Base-by-base conservation (phyloP, 2,113 vertebrate species). In the Zootoca vivipara region DNA sequence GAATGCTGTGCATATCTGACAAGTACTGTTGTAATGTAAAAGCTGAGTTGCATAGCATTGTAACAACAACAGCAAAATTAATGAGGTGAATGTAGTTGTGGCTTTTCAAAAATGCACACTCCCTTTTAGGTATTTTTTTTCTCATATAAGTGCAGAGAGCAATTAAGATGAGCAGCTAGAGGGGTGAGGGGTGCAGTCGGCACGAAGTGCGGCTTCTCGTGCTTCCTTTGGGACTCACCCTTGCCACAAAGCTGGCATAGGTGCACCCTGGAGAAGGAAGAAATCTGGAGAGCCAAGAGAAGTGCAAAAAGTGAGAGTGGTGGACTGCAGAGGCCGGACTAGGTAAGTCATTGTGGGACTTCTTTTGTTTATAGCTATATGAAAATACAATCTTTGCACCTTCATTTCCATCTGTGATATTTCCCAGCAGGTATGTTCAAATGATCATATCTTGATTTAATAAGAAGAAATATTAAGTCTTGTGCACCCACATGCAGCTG, bases 41-140 rank as follows among this genome's bases (percentile, higher is more conserved):
- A 93, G 87, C 93, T 89, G 94, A 92, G 13, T 94, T 96, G 92
- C 89, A 62, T 93, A 92, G 90, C 92, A 92, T 93, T 86, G 83
- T 89, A 35, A 92, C 95, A 89, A 96, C 97, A 96, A 94, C 94
- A 96, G 98, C 95, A 65, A 77, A 30, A 98, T 99, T 98, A 97
- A 99, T 99, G 98, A 99, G 99, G 98, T 99, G 98, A 99, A 98
- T 95, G 95, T 96, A 96, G 97, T 92, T 90, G 94, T 91, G 94
- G 89, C 92, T 97, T 89, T 94, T 96, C 92, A 78, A 86, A 93
- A 96, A 96, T 96, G 96, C 81, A 95, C 95, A 95, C 96, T 96
- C 95, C 95, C 93, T 96, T 95, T 94, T 95, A 96, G 94, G 92
- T 93, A 77, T 95, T 96, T 91, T 90, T 90, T 97, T 93, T 95